These are phyloP conservation scores for Elephantulus edwardii DNA, from an alignment of 2,113 vertebrate species.

Conservation along the genomic window DNA sequence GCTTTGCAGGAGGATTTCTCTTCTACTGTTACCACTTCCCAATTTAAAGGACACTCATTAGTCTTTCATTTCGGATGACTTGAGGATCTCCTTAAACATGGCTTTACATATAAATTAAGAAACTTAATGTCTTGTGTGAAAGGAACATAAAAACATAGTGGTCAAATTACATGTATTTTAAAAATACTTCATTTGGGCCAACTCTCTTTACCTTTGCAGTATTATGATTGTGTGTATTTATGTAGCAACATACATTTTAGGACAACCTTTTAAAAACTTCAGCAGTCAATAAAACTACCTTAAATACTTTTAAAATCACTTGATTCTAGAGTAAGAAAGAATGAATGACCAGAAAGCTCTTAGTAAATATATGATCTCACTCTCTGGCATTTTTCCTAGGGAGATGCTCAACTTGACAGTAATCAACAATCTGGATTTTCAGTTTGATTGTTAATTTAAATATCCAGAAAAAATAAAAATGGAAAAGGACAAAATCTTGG, in stretches of 20 bases:
- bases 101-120: slow-evolving; percentile 49
- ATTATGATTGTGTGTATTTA: not conserved
- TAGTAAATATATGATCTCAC: slow-evolving; percentile 11
- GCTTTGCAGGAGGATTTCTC: not conserved
- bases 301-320: slow-evolving; percentile 24
- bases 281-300: not conserved
- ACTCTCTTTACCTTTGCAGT: not conserved
- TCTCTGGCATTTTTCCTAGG: not conserved
- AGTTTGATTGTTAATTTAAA: slow-evolving; percentile 29
- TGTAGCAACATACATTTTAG: not conserved
- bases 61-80: slow-evolving; percentile 11
- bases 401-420: not conserved
- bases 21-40: slow-evolving; percentile 2
- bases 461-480: slow-evolving; percentile 15
- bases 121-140: slow-evolving; percentile 28
- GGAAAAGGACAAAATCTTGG: not conserved
- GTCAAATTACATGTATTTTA: slow-evolving; percentile 5
- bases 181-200: slow-evolving; percentile 1
- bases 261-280: slow-evolving; percentile 18
- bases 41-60: slow-evolving; percentile 32
- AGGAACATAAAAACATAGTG: slow-evolving; percentile 29
- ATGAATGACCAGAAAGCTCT: not conserved
- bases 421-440: not conserved
- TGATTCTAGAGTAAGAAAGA: slow-evolving; percentile 9
- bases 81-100: slow-evolving; percentile 27